phyloP scores from a whole-genome alignment of 2,113 vertebrate species.

The Drymodes brunneopygia region DNA sequence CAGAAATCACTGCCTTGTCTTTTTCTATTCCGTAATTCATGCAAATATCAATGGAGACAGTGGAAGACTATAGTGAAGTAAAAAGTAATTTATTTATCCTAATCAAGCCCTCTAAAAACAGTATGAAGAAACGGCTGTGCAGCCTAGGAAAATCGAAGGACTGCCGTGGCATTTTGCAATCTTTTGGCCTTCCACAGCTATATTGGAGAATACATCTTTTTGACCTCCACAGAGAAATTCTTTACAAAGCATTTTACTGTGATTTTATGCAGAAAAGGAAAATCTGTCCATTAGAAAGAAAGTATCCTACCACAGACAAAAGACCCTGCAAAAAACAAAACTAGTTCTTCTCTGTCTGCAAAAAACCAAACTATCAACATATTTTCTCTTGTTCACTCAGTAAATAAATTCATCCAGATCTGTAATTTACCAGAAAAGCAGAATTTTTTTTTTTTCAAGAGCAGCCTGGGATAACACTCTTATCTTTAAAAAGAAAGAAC shows the following conservation, averaged over 20 bases:
- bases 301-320: not conserved
- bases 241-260: not conserved
- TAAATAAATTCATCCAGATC: not conserved
- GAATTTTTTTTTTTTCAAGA: not conserved
- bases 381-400: not conserved
- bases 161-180: not conserved
- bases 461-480: not conserved
- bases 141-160: not conserved
- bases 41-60: not conserved
- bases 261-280: not conserved
- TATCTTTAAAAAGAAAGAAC: not conserved
- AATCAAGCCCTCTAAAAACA: not conserved
- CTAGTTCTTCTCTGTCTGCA: not conserved
- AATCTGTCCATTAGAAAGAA: not conserved
- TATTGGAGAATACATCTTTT: not conserved
- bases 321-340: not conserved
- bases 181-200: not conserved
- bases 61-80: not conserved
- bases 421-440: not conserved
- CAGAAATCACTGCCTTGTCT: not conserved
- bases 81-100: not conserved
- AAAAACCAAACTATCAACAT: not conserved
- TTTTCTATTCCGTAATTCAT: not conserved
- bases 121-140: not conserved
- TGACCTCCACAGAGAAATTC: not conserved